Evolutionary conservation across 2,797 vertebrate species (phyloP), one percentile per base, ranked within the genome.

Genomic region (Odontamblyopus rebecca): DNA sequence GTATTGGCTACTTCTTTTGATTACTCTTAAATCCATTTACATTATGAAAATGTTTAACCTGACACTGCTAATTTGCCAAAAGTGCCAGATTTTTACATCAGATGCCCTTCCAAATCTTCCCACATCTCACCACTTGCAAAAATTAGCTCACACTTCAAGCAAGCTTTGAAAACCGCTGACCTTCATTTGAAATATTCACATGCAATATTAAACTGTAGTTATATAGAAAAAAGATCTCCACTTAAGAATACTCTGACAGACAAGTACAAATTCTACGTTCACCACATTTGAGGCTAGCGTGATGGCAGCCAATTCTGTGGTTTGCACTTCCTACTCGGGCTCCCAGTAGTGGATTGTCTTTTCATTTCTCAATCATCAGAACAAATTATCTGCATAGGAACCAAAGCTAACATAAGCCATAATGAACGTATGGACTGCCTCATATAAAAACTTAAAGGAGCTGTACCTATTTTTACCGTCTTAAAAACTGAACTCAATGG

Each of bases 401-500:
- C 56, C 27, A 69, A 38, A 74, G 48, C 61, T 70, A 68, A 62
- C 35, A 64, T 16, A 26, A 78, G 61, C 29, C 44, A 23, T 32
- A 38, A 26, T 38, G 48, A 63, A 74, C 72, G 41, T 35, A 16
- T 29, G 6, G 66, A 61, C 77, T 74, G 59, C 51, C 73, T 72
- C 50, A 1, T 54, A 64, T 44, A 54, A 35, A 66, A 69, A 66
- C 61, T 7, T 65, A 74, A 71, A 57, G n/a, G 44, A 13, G 44
- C 13, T 4, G 44, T 48, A 48, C 44, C 13, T 48, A 15, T 48
- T 16, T 48, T 48, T 15, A 48, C 2, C 5, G 44, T 48, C 44
- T 48, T 15, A 48, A 48, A 48, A 48, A 48, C 15, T 15, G 4
- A 48, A 48, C 2, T 15, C 12, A 48, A 1, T 15, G 15, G 44